A percentile compares a stretch with the other conserved stretches of the same genome.
Evolutionary conservation across 1,140 invertebrate genomes (phyloP).

Genomic region (Helicoverpa zea): DNA sequence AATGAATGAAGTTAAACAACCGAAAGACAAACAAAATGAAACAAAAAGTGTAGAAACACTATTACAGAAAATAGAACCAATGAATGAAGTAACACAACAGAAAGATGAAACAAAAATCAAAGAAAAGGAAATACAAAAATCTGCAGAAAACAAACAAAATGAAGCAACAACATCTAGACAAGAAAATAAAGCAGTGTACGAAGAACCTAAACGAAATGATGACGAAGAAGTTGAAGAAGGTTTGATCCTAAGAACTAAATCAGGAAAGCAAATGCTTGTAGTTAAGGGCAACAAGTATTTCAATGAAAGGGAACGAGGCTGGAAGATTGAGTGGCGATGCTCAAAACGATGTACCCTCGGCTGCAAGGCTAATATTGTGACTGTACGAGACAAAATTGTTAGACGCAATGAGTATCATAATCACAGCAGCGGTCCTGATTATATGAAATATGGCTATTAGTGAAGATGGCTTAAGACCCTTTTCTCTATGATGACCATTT

Average conservation of each 20-base stretch:
- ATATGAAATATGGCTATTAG: not conserved
- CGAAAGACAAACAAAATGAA: too few relatives aligned
- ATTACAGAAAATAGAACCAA: not conserved
- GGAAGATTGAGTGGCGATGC: constrained; percentile 40
- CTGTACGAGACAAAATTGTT: constrained; percentile 43
- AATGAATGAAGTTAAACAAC: not conserved
- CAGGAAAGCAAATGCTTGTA: constrained; percentile 25
- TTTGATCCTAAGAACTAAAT: not conserved
- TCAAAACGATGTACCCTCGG: not conserved
- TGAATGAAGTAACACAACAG: not conserved
- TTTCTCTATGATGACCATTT: too few relatives aligned
- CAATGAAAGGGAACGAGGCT: constrained; percentile 6
- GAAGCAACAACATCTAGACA: not conserved
- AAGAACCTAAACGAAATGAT: constrained; percentile 3
- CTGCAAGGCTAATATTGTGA: constrained; percentile 46
- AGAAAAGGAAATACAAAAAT: not conserved
- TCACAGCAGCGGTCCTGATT: constrained; percentile 30
- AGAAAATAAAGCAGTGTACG: not conserved
- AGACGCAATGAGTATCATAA: constrained; percentile 52
- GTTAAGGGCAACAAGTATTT: constrained; percentile 18
- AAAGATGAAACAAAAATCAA: not conserved
- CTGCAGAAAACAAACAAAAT: too few relatives aligned
- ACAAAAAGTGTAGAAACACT: too few relatives aligned
- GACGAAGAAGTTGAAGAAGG: constrained; percentile 6
- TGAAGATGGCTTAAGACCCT: not conserved